phyloP scores from a whole-genome alignment of 2,888 invertebrate species.

The Psylliodes chrysocephalus region DNA sequence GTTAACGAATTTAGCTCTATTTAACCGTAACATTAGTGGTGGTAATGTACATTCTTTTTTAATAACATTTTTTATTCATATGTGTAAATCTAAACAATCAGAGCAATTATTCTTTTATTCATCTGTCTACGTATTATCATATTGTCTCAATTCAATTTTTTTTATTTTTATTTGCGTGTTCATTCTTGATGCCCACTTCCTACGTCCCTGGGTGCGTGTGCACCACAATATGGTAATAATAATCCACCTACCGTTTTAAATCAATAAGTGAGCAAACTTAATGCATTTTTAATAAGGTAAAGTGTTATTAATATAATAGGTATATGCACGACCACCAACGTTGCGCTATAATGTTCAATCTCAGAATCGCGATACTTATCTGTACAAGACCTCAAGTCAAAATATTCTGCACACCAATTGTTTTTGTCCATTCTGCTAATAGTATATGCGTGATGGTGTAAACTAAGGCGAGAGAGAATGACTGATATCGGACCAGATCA shows the following conservation, averaged over 20 bases:
- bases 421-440: constrained; percentile 40
- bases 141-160: background rate
- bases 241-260: constrained; percentile 61
- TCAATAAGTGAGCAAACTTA: constrained; percentile 62
- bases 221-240: constrained; percentile 43
- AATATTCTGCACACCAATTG: constrained; percentile 45
- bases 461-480: background rate
- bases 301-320: constrained; percentile 64
- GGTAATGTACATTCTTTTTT: too few relatives aligned
- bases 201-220: constrained; percentile 33
- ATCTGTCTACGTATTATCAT: background rate
- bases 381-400: constrained; percentile 47
- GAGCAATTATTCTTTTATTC: background rate
- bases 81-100: background rate
- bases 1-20: too few relatives aligned
- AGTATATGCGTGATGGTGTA: constrained; percentile 3
- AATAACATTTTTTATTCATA: background rate
- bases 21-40: too few relatives aligned
- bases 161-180: background rate
- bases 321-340: constrained; percentile 62
- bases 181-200: background rate
- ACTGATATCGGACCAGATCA: too few relatives aligned
- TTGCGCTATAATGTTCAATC: constrained; percentile 58
- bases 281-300: constrained; percentile 63
- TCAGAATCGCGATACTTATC: constrained; percentile 59